Evolutionary conservation across 2,797 vertebrate genomes (phyloP), one percentile per base, ranked within the genome.

Genomic region (Lepidocolaptes lacrymiger): DNA sequence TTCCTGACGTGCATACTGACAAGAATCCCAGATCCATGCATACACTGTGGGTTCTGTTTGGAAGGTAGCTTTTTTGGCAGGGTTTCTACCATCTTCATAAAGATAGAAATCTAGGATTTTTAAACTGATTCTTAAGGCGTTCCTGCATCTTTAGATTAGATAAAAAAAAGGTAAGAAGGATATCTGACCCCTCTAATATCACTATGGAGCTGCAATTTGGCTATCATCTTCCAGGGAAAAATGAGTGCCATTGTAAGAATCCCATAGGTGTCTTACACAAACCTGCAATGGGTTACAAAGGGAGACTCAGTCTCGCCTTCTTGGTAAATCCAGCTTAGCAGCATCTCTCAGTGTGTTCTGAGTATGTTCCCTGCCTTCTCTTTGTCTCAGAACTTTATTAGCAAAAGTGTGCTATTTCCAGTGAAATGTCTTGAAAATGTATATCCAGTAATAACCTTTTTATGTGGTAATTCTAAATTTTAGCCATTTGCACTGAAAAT

Each of bases 211-310:
- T 56, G 52, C 71, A 85, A 56, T 66, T 43, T 61, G 73, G 44
- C 24, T 37, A 37, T 48, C 48, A 64, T 30, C 34, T 81, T 43
- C 27, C 19, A 64, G 22, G 24, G 34, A 61, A 87, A 76, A 74
- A 32, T 32, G 30, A 71, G 39, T 39, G 85, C 15, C n/a, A 69
- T 3, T 39, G 16, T 39, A 64, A 55, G 61, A 81, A 76, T n/a
- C 43, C 41, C 14, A 39, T 3, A 24, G 28, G 6, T 37, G 46
- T 67, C 83, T 49, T 34, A 80, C 16, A 68, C 18, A 79, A 86
- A 68, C 14, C 22, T 66, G 18, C 14, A 80, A 13, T 0, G 52
- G 22, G 32, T 51, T 61, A 64, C 41, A 81, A 34, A 0, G 0
- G 46, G 30, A 91, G 71, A 63, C 48, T 3, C 21, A 46, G 11